A percentile compares a stretch with the other conserved stretches of the same genome.
These are phyloP conservation scores for Drosophila rufa DNA, from an alignment of 1,140 invertebrate genomes.

Conservation along the genomic window DNA sequence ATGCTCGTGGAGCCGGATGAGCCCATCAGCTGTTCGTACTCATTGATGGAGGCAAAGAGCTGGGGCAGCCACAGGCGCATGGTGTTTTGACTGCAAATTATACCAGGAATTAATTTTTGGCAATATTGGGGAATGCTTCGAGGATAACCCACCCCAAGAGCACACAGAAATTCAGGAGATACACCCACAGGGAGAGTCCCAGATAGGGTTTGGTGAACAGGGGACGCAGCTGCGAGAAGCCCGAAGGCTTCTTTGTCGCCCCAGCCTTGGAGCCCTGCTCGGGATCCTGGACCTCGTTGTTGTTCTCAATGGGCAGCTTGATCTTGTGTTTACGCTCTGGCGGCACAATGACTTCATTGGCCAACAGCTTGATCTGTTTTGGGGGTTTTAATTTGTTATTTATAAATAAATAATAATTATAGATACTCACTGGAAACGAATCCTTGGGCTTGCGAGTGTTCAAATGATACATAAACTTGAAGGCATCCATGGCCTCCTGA, in stretches of 20 bases:
- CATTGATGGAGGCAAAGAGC: conserved; percentile 86
- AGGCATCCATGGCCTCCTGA: conserved; percentile 87
- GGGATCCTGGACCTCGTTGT: conserved; percentile 11
- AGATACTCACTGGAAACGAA: conserved; percentile 88
- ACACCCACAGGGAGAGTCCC: conserved; percentile 66
- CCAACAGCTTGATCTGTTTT: conserved; percentile 62
- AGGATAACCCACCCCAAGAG: conserved; percentile 60
- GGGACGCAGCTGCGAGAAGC: conserved; percentile 63
- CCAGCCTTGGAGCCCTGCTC: conserved; percentile 18
- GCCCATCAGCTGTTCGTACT: conserved; percentile 58
- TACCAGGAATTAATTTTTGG: background rate
- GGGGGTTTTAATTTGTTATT: background rate
- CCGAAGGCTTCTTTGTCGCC: conserved; percentile 26
- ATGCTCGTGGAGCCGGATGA: conserved; percentile 44
- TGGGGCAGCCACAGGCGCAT: conserved; percentile 86
- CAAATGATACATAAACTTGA: conserved; percentile 68
- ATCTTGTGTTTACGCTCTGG: conserved; percentile 19
- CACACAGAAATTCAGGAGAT: conserved; percentile 75
- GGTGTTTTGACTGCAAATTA: conserved; percentile 57
- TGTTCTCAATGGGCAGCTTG: conserved; percentile 10
- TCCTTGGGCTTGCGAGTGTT: conserved; percentile 88
- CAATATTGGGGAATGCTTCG: background rate
- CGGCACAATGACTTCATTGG: conserved; percentile 57
- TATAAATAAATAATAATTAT: background rate
- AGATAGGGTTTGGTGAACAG: conserved; percentile 71